Evolutionary conservation across 2,113 vertebrate species (phyloP).

Genomic region (Pionites leucogaster): DNA sequence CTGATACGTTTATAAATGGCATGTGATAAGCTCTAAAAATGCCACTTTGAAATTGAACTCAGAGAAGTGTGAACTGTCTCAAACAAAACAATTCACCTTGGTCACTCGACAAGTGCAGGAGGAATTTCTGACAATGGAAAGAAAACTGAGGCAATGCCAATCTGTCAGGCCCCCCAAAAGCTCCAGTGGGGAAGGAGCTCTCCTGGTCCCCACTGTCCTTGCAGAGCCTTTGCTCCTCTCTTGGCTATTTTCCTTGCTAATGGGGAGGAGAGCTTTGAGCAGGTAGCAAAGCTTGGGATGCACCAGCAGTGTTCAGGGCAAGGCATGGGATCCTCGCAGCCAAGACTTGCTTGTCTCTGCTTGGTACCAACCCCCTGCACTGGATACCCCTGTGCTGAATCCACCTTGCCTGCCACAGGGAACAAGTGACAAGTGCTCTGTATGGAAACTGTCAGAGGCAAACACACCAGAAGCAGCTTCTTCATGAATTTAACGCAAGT

Average conservation of each 20-base stretch:
- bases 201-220: not conserved
- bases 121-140: not conserved
- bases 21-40: slow-evolving; percentile 69
- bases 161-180: not conserved
- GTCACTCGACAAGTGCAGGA: not conserved
- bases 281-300: not conserved
- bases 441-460: not conserved
- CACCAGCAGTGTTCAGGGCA: not conserved
- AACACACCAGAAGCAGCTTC: not conserved
- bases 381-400: not conserved
- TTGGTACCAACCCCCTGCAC: rapidly evolving
- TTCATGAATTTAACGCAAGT: not conserved
- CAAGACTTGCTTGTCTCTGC: not conserved
- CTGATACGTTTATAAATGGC: slow-evolving; percentile 55
- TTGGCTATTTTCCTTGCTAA: rapidly evolving
- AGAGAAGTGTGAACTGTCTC: slow-evolving; percentile 48
- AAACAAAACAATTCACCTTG: slow-evolving; percentile 45
- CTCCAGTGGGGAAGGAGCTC: not conserved
- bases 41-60: slow-evolving; percentile 71
- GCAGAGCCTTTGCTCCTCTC: not conserved
- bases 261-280: not conserved
- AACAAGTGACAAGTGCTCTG: slow-evolving; percentile 2
- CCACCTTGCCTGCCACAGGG: not conserved
- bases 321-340: rapidly evolving
- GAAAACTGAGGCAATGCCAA: not conserved